phyloP scores from a whole-genome alignment of 2,113 vertebrate genomes.

The Triplophysa tibetana region DNA sequence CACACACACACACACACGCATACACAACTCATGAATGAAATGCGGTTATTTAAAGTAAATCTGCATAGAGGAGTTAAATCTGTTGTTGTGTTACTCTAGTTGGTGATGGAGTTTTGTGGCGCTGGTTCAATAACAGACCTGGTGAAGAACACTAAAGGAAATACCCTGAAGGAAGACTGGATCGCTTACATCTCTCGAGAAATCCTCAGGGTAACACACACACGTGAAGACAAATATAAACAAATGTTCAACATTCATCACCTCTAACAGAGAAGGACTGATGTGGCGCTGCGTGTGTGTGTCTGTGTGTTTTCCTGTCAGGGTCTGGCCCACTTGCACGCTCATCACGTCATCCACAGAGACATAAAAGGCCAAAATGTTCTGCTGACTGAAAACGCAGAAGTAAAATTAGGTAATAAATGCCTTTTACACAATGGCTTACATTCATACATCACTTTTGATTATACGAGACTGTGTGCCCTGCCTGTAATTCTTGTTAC shows the following conservation, averaged over 20 bases:
- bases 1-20: slow-evolving; percentile 2
- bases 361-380: slow-evolving; percentile 99
- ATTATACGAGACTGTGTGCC: too few relatives aligned
- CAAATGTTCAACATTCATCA: not conserved
- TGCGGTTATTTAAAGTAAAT: not conserved
- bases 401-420: slow-evolving; percentile 91
- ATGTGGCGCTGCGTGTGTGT: not conserved
- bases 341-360: slow-evolving; percentile 96
- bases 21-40: not conserved
- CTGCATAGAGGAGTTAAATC: too few relatives aligned
- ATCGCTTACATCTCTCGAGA: slow-evolving; percentile 98
- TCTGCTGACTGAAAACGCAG: slow-evolving; percentile 95
- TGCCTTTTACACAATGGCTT: not conserved
- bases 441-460: too few relatives aligned
- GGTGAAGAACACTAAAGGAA: slow-evolving; percentile 99
- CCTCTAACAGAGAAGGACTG: not conserved
- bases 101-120: slow-evolving; percentile 99
- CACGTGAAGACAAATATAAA: not conserved
- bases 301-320: slow-evolving; percentile 55
- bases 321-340: slow-evolving; percentile 95
- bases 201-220: slow-evolving; percentile 80
- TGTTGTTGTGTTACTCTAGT: slow-evolving; percentile 67
- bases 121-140: slow-evolving; percentile 98
- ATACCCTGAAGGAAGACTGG: slow-evolving; percentile 97
- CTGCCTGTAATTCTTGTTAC: too few relatives aligned